Evolutionary conservation across 2,888 invertebrate genomes (phyloP).

Genomic region (Hypolimnas misippus): DNA sequence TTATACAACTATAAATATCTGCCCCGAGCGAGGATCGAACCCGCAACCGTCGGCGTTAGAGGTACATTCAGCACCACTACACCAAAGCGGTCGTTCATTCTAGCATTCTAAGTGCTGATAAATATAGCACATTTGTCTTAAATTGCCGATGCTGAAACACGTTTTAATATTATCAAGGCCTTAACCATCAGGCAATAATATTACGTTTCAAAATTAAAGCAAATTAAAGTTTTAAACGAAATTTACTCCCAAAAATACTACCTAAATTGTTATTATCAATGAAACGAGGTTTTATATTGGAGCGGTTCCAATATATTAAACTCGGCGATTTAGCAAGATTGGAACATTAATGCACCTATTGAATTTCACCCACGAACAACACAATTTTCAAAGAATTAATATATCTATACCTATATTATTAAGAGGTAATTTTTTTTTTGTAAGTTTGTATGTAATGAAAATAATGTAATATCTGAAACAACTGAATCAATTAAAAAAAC

Average conservation of each 20-base stretch:
- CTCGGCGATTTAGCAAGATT: conserved; percentile 15
- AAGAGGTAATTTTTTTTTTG: too few relatives aligned
- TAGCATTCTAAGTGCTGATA: background rate
- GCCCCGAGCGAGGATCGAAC: too few relatives aligned
- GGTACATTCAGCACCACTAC: too few relatives aligned
- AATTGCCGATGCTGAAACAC: background rate
- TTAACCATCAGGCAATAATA: background rate
- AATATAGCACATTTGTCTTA: background rate
- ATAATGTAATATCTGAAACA: too few relatives aligned
- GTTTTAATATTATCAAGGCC: background rate
- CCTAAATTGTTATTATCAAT: conserved; percentile 25
- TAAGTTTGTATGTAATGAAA: too few relatives aligned
- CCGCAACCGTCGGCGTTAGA: too few relatives aligned
- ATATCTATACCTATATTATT: background rate
- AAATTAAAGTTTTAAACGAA: background rate
- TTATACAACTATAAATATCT: too few relatives aligned
- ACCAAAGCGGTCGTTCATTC: too few relatives aligned
- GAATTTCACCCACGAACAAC: background rate
- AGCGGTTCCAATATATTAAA: conserved; percentile 25
- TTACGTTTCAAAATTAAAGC: too few relatives aligned
- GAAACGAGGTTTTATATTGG: conserved; percentile 24
- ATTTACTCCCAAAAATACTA: background rate
- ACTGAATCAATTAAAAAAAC: too few relatives aligned
- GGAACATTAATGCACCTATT: conserved; percentile 10
- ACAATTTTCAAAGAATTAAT: background rate